Percentiles rank a stretch among this genome's conserved stretches.
Conservation (phyloP, 1,140 invertebrate genomes). For the Gerris buenoi region DNA sequence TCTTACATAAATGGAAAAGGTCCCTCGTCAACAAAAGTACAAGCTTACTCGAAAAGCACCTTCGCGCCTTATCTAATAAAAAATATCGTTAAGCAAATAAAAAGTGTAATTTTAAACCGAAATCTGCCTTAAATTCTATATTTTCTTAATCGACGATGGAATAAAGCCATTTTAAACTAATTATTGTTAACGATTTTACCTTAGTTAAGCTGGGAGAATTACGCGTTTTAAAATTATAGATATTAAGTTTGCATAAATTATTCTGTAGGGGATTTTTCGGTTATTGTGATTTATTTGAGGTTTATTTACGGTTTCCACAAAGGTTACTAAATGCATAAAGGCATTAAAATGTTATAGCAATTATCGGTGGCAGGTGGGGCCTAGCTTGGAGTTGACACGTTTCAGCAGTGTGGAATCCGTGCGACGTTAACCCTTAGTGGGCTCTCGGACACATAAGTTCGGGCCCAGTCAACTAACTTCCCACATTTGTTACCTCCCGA, state of each 20-base stretch:
- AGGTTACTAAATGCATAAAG: no score
- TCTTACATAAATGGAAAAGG: conserved; percentile 21
- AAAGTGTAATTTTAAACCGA: conserved; percentile 42
- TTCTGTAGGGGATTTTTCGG: conserved; percentile 18
- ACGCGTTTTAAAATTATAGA: conserved; percentile 22
- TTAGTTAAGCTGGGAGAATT: conserved; percentile 21
- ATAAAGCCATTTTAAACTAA: conserved; percentile 27
- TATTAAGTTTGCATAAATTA: conserved; percentile 27
- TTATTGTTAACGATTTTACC: conserved; percentile 23
- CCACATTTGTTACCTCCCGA: no score
- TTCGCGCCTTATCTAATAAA: conserved; percentile 51
- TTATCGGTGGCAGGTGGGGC: no score
- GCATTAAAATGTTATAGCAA: no score
- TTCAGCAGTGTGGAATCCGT: conserved; percentile 22
- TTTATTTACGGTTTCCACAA: conserved; percentile 15
- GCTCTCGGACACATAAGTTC: no score
- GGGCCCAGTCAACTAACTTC: no score
- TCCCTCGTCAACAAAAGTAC: conserved; percentile 43
- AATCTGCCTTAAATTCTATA: conserved; percentile 52
- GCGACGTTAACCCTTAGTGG: conserved; percentile 17
- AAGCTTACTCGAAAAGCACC: conserved; percentile 54
- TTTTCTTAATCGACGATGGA: conserved; percentile 35
- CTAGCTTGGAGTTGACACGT: no score
- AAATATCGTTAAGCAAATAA: conserved; percentile 29
- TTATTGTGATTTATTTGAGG: conserved; percentile 15